Percentiles rank a stretch among this genome's conserved stretches.
phyloP scores from a whole-genome alignment of 2,113 vertebrate genomes.

The Calyptomena viridis region DNA sequence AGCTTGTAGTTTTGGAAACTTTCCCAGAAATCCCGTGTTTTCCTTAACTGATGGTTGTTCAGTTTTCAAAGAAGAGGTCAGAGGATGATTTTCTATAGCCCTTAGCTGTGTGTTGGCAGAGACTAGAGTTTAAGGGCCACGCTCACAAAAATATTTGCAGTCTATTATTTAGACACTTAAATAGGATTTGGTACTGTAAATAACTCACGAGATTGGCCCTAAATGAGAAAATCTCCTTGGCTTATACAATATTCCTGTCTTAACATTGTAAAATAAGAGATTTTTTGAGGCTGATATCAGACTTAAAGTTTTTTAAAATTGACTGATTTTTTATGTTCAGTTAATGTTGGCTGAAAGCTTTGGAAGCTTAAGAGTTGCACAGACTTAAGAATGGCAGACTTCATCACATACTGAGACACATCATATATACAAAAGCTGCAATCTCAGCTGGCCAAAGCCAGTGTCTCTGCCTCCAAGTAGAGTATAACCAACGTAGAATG shows the following conservation, averaged over 20 bases:
- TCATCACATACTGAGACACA: neutral
- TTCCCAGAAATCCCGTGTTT: constrained; percentile 20
- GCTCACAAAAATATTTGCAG: neutral
- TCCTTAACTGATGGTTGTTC: neutral
- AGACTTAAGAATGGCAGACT: neutral
- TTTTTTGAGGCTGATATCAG: neutral
- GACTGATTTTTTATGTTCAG: neutral
- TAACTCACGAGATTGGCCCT: neutral
- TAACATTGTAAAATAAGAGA: neutral
- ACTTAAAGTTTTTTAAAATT: neutral
- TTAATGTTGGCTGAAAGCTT: neutral
- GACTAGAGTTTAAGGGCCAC: neutral
- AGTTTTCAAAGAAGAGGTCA: neutral
- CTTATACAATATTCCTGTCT: neutral
- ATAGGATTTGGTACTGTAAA: neutral
- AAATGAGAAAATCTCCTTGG: neutral
- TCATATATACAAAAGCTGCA: neutral
- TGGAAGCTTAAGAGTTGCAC: neutral
- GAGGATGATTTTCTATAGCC: neutral
- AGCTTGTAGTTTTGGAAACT: neutral
- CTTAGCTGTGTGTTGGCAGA: neutral
- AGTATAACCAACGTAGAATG: neutral
- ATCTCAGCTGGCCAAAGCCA: neutral
- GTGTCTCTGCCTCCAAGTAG: constrained; percentile 1
- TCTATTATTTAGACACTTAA: neutral